Base-by-base conservation (phyloP, 2,888 invertebrate genomes). In the Tetrapedia diversipes region DNA sequence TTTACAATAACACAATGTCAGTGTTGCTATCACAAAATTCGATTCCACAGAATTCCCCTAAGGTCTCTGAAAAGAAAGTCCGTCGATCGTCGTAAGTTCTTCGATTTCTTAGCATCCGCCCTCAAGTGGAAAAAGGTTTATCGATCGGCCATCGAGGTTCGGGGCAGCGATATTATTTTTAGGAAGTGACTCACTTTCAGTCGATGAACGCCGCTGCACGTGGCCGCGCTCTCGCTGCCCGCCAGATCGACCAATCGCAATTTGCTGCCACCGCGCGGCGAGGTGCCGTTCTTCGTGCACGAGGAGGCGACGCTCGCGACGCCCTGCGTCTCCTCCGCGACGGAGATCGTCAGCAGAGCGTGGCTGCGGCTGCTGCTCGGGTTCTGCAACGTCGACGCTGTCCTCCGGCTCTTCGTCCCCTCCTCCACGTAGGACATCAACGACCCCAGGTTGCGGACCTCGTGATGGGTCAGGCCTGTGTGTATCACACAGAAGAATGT, bases 311-410 rank as follows among this genome's bases (percentile, higher is more conserved):
- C 22, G 71, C 6, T 41, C 7, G 57, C 34, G 78, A 67, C 64
- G 68, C 72, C 59, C 92, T 37, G 94, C 92, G 75, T 94, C 94
- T 83, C 95, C 75, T 93, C 92, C 81, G 94, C 90, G 86, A 94
- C 93, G 87, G 94, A 92, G 60, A 96, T 92, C 77, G 95, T 95
- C 69, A 96, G 93, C 59, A 96, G 93, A 0, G 96, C 95, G 91
- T 96, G 96, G 61, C 95, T 95, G 16, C 96, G 92, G 71, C 95
- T 95, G 29, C 96, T 96, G 67, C 93, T 93, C 16, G 94, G 93
- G 91, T 97, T 96, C 59, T 95, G 94, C 57, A 94, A 93, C 0
- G 96, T 96, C 41, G 95, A 94, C 0, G 96, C 96, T 16, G 95
- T 95, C 82, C 94, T 94, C 22, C 96, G 92, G 16, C 94, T 93